Base-by-base conservation (phyloP, 2,113 vertebrate species). In the Dryoscopus gambensis region DNA sequence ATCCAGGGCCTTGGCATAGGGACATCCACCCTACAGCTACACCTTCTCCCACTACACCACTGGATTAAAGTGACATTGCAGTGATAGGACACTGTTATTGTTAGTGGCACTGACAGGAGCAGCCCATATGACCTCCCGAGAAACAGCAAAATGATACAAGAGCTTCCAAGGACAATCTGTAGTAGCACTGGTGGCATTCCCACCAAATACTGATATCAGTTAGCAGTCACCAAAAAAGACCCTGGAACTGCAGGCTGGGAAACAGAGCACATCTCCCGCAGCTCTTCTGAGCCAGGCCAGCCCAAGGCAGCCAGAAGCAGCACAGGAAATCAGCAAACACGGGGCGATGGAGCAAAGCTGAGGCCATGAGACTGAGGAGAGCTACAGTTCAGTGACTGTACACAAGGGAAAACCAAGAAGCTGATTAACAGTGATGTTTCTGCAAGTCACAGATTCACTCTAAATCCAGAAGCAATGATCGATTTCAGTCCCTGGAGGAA, bases 81-180 rank as follows among this genome's bases (percentile, higher is more conserved):
- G 67, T 25, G 62, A 68, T 18, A 49, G 87, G 40, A 33, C 35
- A 56, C 31, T 11, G 30, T 9, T 23, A 13, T 28, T 44, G 33
- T 11, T 8, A 3, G 11, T 49, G 0, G 6, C 22, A 8, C 31
- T 13, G 20, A n/a, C 18, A 25, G n/a, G 30, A 65, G 44, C 47
- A 30, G 16, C 56, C 35, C 2, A 1, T 17, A 33, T 7, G n/a
- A 44, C 44, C 50, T 20, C 73, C 37, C 0, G 0, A 17, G 23
- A 17, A 50, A 59, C 69, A 62, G 71, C 40, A 67, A 67, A 70
- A 74, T 2, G 11, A 49, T 6, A 18, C 12, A 46, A n/a, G 10
- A 30, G 40, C 76, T 69, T 77, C 50, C 50, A 13, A 7, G 15
- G 11, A 47, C 10, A 33, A 53, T 2, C 25, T 8, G 31, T 59